These are phyloP conservation scores for Eristalinus sepulchralis DNA, from an alignment of 2,888 invertebrate genomes.

Conservation along the genomic window DNA sequence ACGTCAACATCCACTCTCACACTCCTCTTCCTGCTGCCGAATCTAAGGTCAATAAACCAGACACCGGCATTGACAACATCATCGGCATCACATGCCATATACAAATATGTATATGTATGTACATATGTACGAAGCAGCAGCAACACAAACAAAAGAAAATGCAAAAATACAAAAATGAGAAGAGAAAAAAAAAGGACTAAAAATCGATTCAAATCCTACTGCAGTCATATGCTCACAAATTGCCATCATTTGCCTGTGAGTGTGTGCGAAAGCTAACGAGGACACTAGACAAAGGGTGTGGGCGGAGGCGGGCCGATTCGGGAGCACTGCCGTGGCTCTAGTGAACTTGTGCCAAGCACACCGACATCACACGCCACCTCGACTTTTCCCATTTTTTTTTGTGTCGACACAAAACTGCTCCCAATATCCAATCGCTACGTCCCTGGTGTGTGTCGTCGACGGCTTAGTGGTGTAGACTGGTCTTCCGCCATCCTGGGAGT, in stretches of 20 bases:
- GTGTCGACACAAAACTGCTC: slow-evolving; percentile 4
- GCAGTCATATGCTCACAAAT: slow-evolving; percentile 54
- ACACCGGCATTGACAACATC: slow-evolving; percentile 28
- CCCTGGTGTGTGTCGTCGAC: neutral
- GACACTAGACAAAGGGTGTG: neutral
- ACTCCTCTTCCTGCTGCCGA: neutral
- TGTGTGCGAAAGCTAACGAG: slow-evolving; percentile 25
- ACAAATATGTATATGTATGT: no score
- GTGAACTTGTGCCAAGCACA: slow-evolving; percentile 58
- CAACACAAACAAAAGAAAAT: slow-evolving; percentile 26
- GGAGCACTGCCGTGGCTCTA: slow-evolving; percentile 1
- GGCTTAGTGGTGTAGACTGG: neutral
- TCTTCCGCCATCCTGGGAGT: neutral
- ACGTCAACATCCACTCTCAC: neutral
- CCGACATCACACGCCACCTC: slow-evolving; percentile 20
- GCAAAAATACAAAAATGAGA: neutral
- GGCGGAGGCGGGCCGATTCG: neutral
- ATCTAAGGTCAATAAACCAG: slow-evolving; percentile 69
- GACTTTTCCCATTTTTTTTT: neutral
- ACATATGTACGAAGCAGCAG: no score
- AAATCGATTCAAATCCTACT: slow-evolving; percentile 55
- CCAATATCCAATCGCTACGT: neutral
- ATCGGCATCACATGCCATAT: neutral
- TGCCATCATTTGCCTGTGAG: slow-evolving; percentile 28
- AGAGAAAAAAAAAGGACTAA: slow-evolving; percentile 2